Conservation (phyloP, 2,113 vertebrate genomes). For the Pagrus major region DNA sequence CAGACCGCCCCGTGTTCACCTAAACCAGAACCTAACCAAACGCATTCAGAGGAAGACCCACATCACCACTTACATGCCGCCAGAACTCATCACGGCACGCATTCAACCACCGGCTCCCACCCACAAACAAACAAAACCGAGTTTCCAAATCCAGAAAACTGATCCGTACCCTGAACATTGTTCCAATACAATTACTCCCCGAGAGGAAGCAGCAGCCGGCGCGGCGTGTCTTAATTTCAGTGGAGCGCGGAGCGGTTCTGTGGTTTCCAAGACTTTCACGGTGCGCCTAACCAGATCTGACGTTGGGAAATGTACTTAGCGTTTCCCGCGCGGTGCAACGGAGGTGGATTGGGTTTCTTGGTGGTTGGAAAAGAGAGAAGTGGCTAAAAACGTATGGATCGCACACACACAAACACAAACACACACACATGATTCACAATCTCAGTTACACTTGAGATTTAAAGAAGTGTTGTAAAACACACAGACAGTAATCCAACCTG, state of each 20-base stretch:
- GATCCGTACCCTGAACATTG: conserved; percentile 16
- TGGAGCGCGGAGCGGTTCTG: conserved; percentile 27
- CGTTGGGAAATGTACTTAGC: conserved; percentile 50
- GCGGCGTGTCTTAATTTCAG: conserved; percentile 37
- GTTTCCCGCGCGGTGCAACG: conserved; percentile 20
- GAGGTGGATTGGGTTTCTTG: conserved; percentile 52
- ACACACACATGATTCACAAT: neutral
- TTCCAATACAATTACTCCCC: conserved; percentile 6
- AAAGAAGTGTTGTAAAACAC: neutral
- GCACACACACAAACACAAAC: neutral
- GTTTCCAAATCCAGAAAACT: conserved; percentile 10
- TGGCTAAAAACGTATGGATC: conserved; percentile 11
- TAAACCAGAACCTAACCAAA: neutral
- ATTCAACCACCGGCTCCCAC: too few species aligned
- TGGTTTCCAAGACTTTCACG: conserved; percentile 34
- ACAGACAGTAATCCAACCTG: conserved; percentile 33
- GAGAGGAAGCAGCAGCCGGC: neutral
- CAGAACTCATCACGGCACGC: neutral
- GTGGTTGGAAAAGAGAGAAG: conserved; percentile 24
- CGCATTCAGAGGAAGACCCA: neutral
- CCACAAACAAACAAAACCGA: neutral
- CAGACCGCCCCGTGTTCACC: neutral
- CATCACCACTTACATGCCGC: neutral
- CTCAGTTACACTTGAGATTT: neutral
- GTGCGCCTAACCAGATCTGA: conserved; percentile 56